phyloP scores from a whole-genome alignment of 92 coral and sea anemone genomes.

The Galaxea fascicularis region DNA sequence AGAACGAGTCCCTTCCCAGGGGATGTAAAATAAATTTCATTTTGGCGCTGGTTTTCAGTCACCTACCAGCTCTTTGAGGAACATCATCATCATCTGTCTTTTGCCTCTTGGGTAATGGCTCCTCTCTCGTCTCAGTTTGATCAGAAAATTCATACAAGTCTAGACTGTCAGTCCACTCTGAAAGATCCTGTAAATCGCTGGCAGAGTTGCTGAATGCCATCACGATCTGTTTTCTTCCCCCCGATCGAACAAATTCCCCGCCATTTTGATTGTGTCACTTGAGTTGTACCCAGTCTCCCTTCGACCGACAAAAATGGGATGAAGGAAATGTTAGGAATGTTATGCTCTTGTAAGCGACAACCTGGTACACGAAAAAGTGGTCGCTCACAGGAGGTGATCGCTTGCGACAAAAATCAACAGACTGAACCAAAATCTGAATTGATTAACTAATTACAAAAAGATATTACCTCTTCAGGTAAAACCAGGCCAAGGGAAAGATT shows the following conservation, averaged over 20 bases:
- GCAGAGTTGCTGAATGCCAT: conserved; percentile 59
- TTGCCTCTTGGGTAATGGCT: conserved; percentile 43
- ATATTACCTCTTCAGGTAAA: no score
- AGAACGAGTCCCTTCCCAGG: background rate
- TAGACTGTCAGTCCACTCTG: conserved; percentile 81
- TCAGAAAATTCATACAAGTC: conserved; percentile 61
- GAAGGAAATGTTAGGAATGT: no score
- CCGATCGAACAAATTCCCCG: conserved; percentile 75
- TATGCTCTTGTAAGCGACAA: no score
- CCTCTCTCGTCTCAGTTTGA: conserved; percentile 17
- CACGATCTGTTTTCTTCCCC: conserved; percentile 17
- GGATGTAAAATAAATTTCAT: background rate
- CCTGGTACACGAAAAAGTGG: no score
- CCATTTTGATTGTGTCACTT: conserved; percentile 51
- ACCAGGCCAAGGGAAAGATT: no score
- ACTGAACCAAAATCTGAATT: no score
- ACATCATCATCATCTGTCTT: conserved; percentile 10
- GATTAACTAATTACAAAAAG: no score
- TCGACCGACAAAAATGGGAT: background rate
- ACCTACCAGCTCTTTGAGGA: background rate
- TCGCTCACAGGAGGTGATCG: no score
- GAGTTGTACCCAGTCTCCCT: background rate
- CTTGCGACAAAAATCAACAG: no score
- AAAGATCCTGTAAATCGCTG: conserved; percentile 57
- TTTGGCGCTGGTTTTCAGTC: background rate